Conservation (phyloP, 2,797 vertebrate species). For the Melopsittacus undulatus region DNA sequence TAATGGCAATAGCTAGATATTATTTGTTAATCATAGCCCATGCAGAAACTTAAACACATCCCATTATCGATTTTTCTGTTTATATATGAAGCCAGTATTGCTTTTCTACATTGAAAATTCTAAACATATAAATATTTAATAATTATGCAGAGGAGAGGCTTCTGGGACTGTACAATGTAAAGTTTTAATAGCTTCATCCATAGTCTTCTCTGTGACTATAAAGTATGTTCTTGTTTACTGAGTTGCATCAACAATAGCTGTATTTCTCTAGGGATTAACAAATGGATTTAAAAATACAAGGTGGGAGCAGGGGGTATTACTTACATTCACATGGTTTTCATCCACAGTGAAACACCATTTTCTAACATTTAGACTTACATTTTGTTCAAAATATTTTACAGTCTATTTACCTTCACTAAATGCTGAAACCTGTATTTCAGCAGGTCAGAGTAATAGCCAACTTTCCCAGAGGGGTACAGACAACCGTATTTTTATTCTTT, state of each 20-base stretch:
- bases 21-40: background rate
- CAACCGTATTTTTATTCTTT: background rate
- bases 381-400: slow-evolving; percentile 12
- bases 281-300: background rate
- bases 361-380: background rate
- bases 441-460: background rate
- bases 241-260: background rate
- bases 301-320: background rate
- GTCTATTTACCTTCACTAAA: background rate
- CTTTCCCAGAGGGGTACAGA: background rate
- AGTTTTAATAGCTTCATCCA: slow-evolving; percentile 33
- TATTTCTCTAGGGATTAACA: background rate
- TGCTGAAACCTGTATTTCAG: background rate
- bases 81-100: background rate
- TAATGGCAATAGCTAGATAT: background rate
- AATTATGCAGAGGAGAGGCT: background rate
- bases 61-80: background rate
- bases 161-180: background rate
- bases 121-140: slow-evolving; percentile 48
- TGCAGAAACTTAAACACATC: background rate
- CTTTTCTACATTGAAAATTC: slow-evolving; percentile 38
- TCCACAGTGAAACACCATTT: background rate
- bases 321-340: background rate
- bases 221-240: slow-evolving; percentile 24
- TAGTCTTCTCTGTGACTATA: background rate